Evolutionary conservation across 2,797 vertebrate genomes (phyloP), one percentile per base, ranked within the genome.

Genomic region (Brachymystax lenok): DNA sequence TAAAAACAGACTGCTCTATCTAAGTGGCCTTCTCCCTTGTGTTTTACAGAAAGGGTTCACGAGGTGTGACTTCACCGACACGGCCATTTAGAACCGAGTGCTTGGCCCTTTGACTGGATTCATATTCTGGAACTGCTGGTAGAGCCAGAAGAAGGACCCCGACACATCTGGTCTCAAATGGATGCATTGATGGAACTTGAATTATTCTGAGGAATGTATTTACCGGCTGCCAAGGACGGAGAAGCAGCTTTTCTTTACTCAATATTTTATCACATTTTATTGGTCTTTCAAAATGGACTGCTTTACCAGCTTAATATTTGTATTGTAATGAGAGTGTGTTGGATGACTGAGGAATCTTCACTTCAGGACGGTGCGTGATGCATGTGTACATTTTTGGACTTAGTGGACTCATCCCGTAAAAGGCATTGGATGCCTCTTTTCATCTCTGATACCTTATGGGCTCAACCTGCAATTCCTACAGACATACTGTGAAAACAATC

Each of bases 1-100:
- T 46, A 46, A 59, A 59, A 59, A 56, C 52, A 19, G 19, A 59
- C 19, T 59, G n/a, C 17, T 59, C 19, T 14, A 40, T 33, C 17
- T 51, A 28, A 16, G n/a, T 27, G 30, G 56, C 19, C 30, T 35
- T 80, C 30, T 78, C 64, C 78, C 16, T 46, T 79, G 2, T 87
- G 69, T 24, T 84, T 88, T 89, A 67, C 92, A 95, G 94, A 95
- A 94, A 92, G 94, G 94, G 80, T 95, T 93, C 77, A 3, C 81
- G 51, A 89, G 84, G 77, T 83, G 79, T 77, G 93, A 95, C 89
- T 94, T 95, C 78, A 83, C 79, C 3, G 94, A 94, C 52, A 33
- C 51, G n/a, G 19, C 12, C 6, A 28, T 93, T 71, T 94, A 86
- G 86, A 40, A 17, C 5, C 17, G 52, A 68, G 5, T 33, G 66